Base-by-base conservation (phyloP, 2,113 vertebrate species). In the Orthochromis malagaraziensis region DNA sequence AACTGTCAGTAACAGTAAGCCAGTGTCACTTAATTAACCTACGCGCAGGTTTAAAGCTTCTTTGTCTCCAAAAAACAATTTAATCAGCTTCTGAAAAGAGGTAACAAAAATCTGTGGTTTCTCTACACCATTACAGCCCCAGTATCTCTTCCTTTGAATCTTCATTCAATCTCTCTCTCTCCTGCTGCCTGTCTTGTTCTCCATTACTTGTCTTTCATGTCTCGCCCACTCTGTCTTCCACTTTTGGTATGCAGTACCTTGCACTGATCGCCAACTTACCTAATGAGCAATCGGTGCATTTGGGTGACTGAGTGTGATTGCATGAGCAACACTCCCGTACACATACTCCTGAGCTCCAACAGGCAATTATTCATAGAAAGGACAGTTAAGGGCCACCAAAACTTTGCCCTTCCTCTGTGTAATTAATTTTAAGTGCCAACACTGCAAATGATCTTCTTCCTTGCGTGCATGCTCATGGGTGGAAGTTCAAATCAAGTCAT, bases 351-450 rank as follows among this genome's bases (percentile, higher is more conserved):
- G 80, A 24, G 42, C 79, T 86, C 58, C 35, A 86, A 79, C 60
- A 83, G 70, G 86, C 81, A 90, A 93, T 93, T 92, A 90, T 85
- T 92, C 58, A 84, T 81, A 84, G 81, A 79, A 35, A 85, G 70
- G 73, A 85, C 49, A 65, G 55, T 57, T 81, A 80, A 63, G 80
- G 89, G 89, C 63, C 87, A 87, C 79, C 60, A 73, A 82, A 77
- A 86, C 80, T 55, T 87, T 77, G 60, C 81, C 79, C 68, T 85
- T 89, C 58, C 21, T 47, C 54, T 57, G 65, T 42, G 81, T 89
- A 88, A 93, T 93, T 92, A 87, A 88, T 91, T 88, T 38, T n/a
- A 38, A 49, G 70, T 79, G 51, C 87, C 47, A 4, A 84, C 81
- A 53, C 31, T 24, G 38, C 65, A 87, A 87, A 87, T 84, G 49